Conservation (phyloP, 2,797 vertebrate species). For the Sebastes trivittatus region DNA sequence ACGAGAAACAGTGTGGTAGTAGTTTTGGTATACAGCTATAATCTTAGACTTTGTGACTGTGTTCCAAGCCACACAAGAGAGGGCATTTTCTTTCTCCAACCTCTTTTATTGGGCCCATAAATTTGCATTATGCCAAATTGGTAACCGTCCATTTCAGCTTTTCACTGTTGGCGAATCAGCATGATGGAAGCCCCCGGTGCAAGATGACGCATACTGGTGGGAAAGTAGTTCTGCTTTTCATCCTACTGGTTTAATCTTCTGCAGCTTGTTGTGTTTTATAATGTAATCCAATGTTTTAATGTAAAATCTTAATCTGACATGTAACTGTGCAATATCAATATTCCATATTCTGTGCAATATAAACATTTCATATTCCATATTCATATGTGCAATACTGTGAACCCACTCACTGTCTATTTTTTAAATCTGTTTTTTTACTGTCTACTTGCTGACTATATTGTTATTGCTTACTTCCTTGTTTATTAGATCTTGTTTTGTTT, state of each 20-base stretch:
- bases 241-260: background rate
- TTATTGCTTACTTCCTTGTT: no score
- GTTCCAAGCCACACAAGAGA: conserved; percentile 61
- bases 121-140: conserved; percentile 51
- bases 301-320: background rate
- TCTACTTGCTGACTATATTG: no score
- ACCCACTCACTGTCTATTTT: no score
- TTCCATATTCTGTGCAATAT: no score
- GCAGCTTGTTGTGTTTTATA: background rate
- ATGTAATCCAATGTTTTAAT: background rate
- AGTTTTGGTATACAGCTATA: conserved; percentile 59
- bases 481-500: no score
- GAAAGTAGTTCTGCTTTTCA: conserved; percentile 31
- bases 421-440: no score
- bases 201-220: conserved; percentile 40
- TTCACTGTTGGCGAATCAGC: conserved; percentile 23
- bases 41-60: conserved; percentile 63
- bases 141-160: conserved; percentile 62
- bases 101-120: conserved; percentile 75
- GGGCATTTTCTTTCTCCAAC: background rate
- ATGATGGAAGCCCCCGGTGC: conserved; percentile 28
- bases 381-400: no score
- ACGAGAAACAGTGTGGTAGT: conserved; percentile 51
- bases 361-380: no score
- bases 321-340: background rate